Conservation (phyloP, 2,888 invertebrate species). For the Synanthedon tipuliformis region DNA sequence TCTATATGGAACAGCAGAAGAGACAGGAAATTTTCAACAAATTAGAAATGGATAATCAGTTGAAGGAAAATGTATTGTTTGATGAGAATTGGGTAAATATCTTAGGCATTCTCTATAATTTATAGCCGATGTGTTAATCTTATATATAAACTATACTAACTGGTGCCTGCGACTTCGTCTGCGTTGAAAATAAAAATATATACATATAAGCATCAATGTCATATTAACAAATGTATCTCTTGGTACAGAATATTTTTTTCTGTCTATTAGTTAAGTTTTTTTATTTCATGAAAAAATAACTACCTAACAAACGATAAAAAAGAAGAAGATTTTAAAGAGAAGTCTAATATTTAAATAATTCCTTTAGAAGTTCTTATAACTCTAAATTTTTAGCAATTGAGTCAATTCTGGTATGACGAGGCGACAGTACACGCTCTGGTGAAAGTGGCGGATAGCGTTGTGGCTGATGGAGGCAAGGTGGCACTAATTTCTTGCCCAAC, state of each 20-base stretch:
- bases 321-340: too few relatives aligned
- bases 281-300: not conserved
- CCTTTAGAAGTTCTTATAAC: not conserved
- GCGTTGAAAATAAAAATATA: too few relatives aligned
- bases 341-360: not conserved
- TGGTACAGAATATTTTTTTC: too few relatives aligned
- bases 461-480: constrained; percentile 72
- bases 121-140: not conserved
- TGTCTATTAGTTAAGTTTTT: too few relatives aligned
- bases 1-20: constrained; percentile 78
- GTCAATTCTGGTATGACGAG: constrained; percentile 97
- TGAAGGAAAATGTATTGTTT: constrained; percentile 65
- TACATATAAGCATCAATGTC: too few relatives aligned
- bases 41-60: constrained; percentile 51
- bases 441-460: constrained; percentile 70
- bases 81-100: constrained; percentile 83
- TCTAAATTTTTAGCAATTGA: constrained; percentile 81
- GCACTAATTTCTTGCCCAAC: constrained; percentile 92
- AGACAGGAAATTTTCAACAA: constrained; percentile 68
- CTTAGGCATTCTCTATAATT: not conserved
- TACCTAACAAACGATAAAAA: too few relatives aligned
- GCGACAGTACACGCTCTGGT: constrained; percentile 80
- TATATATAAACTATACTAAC: not conserved
- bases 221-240: too few relatives aligned
- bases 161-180: too few relatives aligned